These are phyloP conservation scores for Polyploca ridens DNA, from an alignment of 2,888 invertebrate genomes.

Conservation along the genomic window DNA sequence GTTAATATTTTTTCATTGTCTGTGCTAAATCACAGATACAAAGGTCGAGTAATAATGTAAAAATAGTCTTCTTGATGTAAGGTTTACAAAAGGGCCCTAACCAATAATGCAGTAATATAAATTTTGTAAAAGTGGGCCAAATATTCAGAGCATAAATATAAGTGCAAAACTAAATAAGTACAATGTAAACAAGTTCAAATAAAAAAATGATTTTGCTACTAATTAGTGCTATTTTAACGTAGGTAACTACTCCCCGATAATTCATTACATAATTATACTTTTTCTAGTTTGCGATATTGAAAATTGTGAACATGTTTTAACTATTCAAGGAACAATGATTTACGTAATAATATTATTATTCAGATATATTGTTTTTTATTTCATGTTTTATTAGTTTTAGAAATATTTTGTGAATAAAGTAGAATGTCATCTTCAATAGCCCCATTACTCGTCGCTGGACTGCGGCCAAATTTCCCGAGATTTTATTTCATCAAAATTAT, in stretches of 20 bases:
- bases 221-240: conserved; percentile 27
- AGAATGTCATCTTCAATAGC: conserved; percentile 60
- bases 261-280: conserved; percentile 16
- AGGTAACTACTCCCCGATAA: neutral
- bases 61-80: neutral
- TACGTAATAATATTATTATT: conserved; percentile 63
- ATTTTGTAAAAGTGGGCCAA: neutral
- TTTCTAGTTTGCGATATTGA: conserved; percentile 39
- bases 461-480: conserved; percentile 65
- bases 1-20: conserved; percentile 2
- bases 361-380: conserved; percentile 18
- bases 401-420: conserved; percentile 36
- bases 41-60: neutral
- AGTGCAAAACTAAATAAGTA: neutral
- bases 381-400: conserved; percentile 30
- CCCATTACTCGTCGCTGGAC: conserved; percentile 68
- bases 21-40: neutral
- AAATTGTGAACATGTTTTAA: conserved; percentile 39
- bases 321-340: conserved; percentile 65
- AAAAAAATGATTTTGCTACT: neutral
- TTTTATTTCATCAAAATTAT: conserved; percentile 79
- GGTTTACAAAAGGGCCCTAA: neutral
- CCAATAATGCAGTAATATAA: neutral
- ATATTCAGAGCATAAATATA: neutral
- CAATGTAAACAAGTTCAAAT: conserved; percentile 5